Conservation (phyloP, 2,797 vertebrate species). For the Phrynocephalus guinanensis region DNA sequence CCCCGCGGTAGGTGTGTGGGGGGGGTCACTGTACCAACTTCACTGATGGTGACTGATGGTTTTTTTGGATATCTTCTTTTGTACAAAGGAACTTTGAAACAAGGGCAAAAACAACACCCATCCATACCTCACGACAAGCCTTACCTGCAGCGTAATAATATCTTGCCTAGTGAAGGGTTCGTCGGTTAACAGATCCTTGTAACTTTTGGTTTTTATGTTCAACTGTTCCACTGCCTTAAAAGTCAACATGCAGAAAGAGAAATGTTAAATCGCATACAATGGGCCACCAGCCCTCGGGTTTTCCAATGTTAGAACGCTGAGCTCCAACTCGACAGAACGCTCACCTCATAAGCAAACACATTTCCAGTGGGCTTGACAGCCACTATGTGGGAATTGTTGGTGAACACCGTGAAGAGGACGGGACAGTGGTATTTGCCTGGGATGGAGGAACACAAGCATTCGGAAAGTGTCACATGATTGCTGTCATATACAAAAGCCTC, state of each 20-base stretch:
- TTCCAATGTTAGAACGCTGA: neutral
- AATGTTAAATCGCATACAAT: neutral
- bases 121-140: neutral
- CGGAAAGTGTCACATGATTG: neutral
- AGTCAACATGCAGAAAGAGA: slow-evolving; percentile 17
- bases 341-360: slow-evolving; percentile 92
- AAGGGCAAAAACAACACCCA: neutral
- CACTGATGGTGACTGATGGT: too few species aligned
- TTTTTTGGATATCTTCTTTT: neutral
- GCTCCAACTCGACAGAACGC: slow-evolving; percentile 23
- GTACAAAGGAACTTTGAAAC: neutral
- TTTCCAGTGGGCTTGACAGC: slow-evolving; percentile 93
- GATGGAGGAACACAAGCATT: neutral
- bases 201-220: slow-evolving; percentile 95
- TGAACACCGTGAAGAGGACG: slow-evolving; percentile 94
- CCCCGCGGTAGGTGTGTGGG: too few species aligned
- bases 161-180: slow-evolving; percentile 93
- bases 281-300: neutral
- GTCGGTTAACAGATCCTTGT: slow-evolving; percentile 92
- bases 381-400: slow-evolving; percentile 95
- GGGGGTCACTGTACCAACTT: too few species aligned
- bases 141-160: slow-evolving; percentile 91
- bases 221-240: slow-evolving; percentile 93
- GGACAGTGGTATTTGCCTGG: slow-evolving; percentile 97
- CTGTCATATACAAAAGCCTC: neutral